Conservation (phyloP, 2,113 vertebrate species). For the Scomber colias region DNA sequence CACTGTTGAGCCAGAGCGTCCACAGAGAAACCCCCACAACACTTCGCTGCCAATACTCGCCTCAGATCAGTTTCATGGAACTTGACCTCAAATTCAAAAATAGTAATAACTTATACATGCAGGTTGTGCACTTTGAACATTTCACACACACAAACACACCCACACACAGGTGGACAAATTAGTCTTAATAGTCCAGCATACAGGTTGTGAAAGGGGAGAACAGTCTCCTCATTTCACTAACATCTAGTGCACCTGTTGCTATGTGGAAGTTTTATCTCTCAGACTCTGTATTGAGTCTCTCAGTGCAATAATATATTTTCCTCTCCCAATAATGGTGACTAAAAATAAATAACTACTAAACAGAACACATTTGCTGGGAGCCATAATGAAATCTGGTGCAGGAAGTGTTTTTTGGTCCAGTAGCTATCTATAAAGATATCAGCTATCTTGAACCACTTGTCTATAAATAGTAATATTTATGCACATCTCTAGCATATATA, state of each 20-base stretch:
- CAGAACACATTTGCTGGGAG: no score
- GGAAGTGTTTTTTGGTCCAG: no score
- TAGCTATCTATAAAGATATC: no score
- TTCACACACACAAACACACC: background rate
- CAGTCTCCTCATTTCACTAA: background rate
- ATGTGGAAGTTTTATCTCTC: background rate
- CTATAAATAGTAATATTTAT: no score
- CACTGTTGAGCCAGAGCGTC: constrained; percentile 22
- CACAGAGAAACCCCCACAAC: constrained; percentile 29
- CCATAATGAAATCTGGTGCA: no score
- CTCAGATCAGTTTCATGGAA: constrained; percentile 80
- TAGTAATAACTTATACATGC: constrained; percentile 42
- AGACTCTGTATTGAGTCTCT: background rate
- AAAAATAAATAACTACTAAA: background rate
- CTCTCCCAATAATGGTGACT: background rate
- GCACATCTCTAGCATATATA: no score
- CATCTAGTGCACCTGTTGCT: background rate
- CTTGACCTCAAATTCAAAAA: constrained; percentile 74
- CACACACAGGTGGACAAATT: constrained; percentile 3
- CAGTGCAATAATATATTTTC: background rate
- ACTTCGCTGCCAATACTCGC: constrained; percentile 47
- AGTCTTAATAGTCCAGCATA: background rate
- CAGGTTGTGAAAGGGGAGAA: background rate
- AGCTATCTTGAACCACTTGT: no score
- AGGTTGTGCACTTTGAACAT: constrained; percentile 1